A percentile compares a stretch with the other conserved stretches of the same genome.
phyloP scores from a whole-genome alignment of 2,113 vertebrate genomes.

The Rhabdornis inornatus region DNA sequence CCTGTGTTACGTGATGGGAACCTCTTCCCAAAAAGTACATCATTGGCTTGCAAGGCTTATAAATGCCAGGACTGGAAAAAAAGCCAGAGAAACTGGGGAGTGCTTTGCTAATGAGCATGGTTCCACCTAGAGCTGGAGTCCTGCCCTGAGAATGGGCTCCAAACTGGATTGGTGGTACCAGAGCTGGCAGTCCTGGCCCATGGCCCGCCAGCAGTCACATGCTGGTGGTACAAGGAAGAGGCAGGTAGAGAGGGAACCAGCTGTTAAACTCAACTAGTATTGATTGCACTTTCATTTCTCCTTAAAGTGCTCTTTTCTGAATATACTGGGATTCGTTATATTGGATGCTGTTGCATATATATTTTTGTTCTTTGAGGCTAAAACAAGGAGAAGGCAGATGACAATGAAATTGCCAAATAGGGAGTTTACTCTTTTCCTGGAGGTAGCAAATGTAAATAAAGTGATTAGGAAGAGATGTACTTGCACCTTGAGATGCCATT shows the following conservation, averaged over 20 bases:
- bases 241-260: not conserved
- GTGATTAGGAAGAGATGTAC: not conserved
- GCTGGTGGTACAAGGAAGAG: not conserved
- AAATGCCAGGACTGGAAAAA: not conserved
- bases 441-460: not conserved
- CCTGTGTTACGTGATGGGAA: not conserved
- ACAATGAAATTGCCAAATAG: not conserved
- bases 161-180: rapidly evolving
- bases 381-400: not conserved
- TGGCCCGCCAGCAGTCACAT: not conserved
- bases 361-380: not conserved
- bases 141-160: not conserved
- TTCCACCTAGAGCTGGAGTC: not conserved
- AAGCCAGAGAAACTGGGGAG: not conserved
- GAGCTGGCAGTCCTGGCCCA: not conserved
- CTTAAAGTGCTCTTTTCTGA: not conserved
- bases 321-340: not conserved
- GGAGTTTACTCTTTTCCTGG: not conserved
- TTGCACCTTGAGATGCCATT: not conserved
- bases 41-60: not conserved
- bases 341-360: not conserved
- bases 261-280: not conserved
- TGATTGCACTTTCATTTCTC: not conserved
- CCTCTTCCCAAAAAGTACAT: not conserved
- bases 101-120: not conserved